Base-by-base conservation (phyloP, 92 coral and sea anemone genomes). In the Metridium senile region DNA sequence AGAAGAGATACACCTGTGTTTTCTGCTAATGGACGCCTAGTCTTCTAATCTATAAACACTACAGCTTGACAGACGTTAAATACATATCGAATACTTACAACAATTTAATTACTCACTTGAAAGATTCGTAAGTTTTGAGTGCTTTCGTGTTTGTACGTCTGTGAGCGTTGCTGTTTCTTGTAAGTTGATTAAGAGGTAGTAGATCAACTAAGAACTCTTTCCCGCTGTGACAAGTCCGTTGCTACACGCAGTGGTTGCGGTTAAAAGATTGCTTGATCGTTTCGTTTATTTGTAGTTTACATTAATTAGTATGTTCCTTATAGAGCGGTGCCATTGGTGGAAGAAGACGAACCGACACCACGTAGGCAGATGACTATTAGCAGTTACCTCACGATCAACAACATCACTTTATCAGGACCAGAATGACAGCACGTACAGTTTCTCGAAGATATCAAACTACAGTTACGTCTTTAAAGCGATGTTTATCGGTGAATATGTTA, bases 261-360 rank as follows among this genome's bases (percentile, higher is more conserved):
- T 39, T 39, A 39, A 39, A 39, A 4, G 49, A 39, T 39, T 39
- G 49, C 49, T 39, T 39, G 31, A 26, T 59, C 69, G 69, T 27
- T 35, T 28, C n/a, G 45, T 58, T 57, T 58, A 57, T 73, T 58
- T 58, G 27, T 33, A 58, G 67, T 73, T 73, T 53, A 2, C 22
- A 18, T 56, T 54, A 73, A 73, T 73, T 73, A 33, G 68, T 25
- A 19, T 9, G 21, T 22, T 6, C 1, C 46, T 28, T 72, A 39
- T 13, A 28, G 45, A 28, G 39, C n/a, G 27, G 9, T 11, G 8
- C 33, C 33, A 58, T 58, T 73, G 78, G 68, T 63, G 11, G 66
- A 39, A 4, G 49, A 4, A 13, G 49, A 39, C 13, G 2, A 9
- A 3, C 61, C 17, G 61, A 9, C 61, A 21, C 9, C 13, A 10